phyloP scores from a whole-genome alignment of 1,140 invertebrate species.

The Cyclargus thomasi region DNA sequence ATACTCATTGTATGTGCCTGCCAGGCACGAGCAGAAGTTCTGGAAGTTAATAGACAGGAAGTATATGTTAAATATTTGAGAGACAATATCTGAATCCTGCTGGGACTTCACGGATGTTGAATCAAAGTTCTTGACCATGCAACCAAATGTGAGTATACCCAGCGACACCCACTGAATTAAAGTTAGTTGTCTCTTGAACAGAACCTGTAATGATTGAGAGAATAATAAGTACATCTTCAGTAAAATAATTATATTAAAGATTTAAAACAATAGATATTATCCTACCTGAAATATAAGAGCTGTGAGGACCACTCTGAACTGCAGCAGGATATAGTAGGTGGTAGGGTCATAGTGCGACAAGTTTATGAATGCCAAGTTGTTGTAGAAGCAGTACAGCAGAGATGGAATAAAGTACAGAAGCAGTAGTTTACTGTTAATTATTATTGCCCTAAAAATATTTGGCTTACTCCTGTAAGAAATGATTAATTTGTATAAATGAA shows the following conservation, averaged over 20 bases:
- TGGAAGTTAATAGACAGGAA: slow-evolving; percentile 86
- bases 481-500: neutral
- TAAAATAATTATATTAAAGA: neutral
- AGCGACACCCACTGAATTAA: slow-evolving; percentile 93
- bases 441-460: slow-evolving; percentile 66
- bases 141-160: slow-evolving; percentile 89
- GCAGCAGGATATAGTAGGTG: slow-evolving; percentile 94
- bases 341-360: slow-evolving; percentile 94
- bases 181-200: slow-evolving; percentile 91
- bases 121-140: slow-evolving; percentile 92
- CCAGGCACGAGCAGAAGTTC: slow-evolving; percentile 94
- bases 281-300: slow-evolving; percentile 93
- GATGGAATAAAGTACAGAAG: slow-evolving; percentile 94
- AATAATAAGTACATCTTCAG: neutral
- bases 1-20: slow-evolving; percentile 98
- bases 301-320: slow-evolving; percentile 94
- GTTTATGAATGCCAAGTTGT: slow-evolving; percentile 95
- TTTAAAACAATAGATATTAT: slow-evolving; percentile 15
- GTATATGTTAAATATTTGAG: slow-evolving; percentile 79
- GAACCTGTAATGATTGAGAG: slow-evolving; percentile 47
- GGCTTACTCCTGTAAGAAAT: slow-evolving; percentile 60
- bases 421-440: slow-evolving; percentile 79
- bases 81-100: slow-evolving; percentile 46
- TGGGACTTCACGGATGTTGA: slow-evolving; percentile 64
- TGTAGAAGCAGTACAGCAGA: slow-evolving; percentile 94